phyloP scores from a whole-genome alignment of 2,888 invertebrate species.

The Agonopterix subpropinquella region DNA sequence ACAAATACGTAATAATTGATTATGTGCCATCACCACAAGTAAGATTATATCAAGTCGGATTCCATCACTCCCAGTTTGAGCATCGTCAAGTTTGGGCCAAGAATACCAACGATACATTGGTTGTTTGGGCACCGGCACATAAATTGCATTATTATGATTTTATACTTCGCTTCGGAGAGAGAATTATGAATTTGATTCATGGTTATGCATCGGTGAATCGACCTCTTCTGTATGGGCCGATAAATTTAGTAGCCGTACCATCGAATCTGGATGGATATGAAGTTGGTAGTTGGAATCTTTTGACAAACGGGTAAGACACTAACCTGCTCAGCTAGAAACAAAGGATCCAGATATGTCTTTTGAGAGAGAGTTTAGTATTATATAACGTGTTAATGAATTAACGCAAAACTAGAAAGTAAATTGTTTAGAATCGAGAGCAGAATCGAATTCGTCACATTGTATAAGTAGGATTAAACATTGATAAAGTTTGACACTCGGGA shows the following conservation, averaged over 20 bases:
- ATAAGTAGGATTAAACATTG: too few relatives aligned
- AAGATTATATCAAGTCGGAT: constrained; percentile 50
- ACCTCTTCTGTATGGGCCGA: constrained; percentile 47
- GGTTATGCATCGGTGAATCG: constrained; percentile 41
- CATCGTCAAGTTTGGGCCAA: constrained; percentile 25
- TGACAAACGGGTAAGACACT: constrained; percentile 53
- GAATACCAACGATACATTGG: constrained; percentile 40
- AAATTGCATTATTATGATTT: constrained; percentile 39
- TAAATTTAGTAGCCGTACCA: constrained; percentile 57
- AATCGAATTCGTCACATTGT: too few relatives aligned
- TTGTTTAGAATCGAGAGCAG: too few relatives aligned
- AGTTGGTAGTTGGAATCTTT: constrained; percentile 57
- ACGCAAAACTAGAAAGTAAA: too few relatives aligned
- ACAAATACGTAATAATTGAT: constrained; percentile 35
- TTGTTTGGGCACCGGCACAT: constrained; percentile 49
- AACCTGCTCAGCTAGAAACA: too few relatives aligned
- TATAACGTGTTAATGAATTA: too few relatives aligned
- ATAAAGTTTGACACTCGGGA: too few relatives aligned
- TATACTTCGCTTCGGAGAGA: constrained; percentile 44
- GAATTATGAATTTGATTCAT: constrained; percentile 46
- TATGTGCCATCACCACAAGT: constrained; percentile 62
- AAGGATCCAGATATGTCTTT: too few relatives aligned
- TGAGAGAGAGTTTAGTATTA: too few relatives aligned
- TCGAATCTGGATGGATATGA: constrained; percentile 48
- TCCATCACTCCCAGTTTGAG: constrained; percentile 50